Evolutionary conservation across 2,113 vertebrate genomes (phyloP).

Genomic region (Trochalopteron elliotii): DNA sequence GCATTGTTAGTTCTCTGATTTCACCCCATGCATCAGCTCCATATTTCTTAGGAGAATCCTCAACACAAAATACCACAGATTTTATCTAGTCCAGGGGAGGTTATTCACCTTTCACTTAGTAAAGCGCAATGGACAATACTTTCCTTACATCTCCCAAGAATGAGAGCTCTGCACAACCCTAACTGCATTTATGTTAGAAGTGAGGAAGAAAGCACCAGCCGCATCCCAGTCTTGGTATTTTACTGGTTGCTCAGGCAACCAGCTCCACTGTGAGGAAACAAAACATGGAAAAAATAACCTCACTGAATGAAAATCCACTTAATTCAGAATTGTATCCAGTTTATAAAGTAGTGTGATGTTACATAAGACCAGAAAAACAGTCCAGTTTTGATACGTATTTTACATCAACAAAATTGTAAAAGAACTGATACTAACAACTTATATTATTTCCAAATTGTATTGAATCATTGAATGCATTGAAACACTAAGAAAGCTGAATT

Average conservation of each 20-base stretch:
- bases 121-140: background rate
- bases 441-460: background rate
- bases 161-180: background rate
- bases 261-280: background rate
- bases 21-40: background rate
- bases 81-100: background rate
- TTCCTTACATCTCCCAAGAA: background rate
- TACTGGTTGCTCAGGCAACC: slow-evolving; percentile 54
- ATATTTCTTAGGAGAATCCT: background rate
- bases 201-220: background rate
- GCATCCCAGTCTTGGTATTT: background rate
- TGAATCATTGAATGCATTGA: background rate
- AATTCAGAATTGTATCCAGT: background rate
- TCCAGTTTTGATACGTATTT: background rate
- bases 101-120: background rate
- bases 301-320: slow-evolving; percentile 26
- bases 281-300: background rate
- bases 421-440: background rate
- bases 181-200: background rate
- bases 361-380: background rate
- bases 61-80: background rate
- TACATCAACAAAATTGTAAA: background rate
- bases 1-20: background rate
- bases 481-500: background rate
- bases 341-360: background rate